These are phyloP conservation scores for Hippotragus niger DNA, from an alignment of 2,113 vertebrate genomes.

Conservation along the genomic window DNA sequence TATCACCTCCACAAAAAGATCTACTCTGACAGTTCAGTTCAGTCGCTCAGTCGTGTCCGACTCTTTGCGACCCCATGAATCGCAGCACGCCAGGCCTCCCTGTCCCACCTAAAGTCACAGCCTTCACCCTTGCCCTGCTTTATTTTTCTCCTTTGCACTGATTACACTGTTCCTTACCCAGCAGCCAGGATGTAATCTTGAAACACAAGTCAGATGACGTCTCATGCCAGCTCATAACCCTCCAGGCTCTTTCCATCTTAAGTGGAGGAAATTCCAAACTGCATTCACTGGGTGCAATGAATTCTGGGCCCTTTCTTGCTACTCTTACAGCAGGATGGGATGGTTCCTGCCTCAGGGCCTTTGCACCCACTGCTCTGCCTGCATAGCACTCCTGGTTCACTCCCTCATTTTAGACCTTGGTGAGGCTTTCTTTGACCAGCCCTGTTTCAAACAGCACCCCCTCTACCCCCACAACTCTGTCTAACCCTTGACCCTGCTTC, in stretches of 20 bases:
- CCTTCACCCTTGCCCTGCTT: background rate
- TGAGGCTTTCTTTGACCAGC: background rate
- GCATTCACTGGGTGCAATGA: background rate
- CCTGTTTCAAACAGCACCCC: background rate
- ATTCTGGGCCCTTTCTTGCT: background rate
- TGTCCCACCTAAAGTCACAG: background rate
- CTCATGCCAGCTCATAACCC: background rate
- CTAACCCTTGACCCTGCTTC: background rate
- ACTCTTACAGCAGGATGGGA: rapidly evolving
- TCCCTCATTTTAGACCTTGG: too few species aligned
- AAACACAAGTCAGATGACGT: background rate
- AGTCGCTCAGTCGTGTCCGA: too few species aligned
- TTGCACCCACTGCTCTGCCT: background rate
- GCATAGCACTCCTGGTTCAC: background rate
- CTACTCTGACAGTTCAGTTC: background rate
- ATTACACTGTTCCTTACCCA: background rate
- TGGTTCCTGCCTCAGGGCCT: background rate
- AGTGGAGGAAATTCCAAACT: background rate
- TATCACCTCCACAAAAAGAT: background rate
- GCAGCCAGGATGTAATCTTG: background rate
- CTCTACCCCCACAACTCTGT: rapidly evolving
- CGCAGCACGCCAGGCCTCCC: too few species aligned
- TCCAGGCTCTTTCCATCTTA: background rate
- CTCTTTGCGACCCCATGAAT: too few species aligned
- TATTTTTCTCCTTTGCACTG: background rate